phyloP scores from a whole-genome alignment of 2,113 vertebrate genomes.

The Gorilla gorilla region DNA sequence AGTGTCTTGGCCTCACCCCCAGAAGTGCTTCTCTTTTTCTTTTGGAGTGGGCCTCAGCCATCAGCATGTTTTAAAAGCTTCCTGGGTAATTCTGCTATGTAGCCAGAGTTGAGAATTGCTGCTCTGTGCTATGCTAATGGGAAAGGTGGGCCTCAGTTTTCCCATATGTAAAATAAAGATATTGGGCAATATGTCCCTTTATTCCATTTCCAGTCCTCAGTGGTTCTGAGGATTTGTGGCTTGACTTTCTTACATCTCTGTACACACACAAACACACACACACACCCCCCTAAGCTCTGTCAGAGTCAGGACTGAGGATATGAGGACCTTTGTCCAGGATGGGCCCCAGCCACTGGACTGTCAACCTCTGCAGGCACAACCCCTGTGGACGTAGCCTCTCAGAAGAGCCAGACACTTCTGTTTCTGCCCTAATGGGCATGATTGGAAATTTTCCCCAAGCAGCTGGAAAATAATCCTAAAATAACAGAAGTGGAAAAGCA shows the following conservation, averaged over 20 bases:
- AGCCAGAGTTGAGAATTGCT: not conserved
- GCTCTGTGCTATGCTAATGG: rapidly evolving
- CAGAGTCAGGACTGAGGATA: not conserved
- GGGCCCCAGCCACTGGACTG: not conserved
- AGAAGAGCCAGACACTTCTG: not conserved
- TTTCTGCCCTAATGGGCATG: not conserved
- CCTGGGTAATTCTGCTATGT: rapidly evolving
- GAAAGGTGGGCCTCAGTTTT: not conserved
- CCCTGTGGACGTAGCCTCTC: not conserved
- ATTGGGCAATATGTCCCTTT: no score
- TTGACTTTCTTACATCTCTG: not conserved
- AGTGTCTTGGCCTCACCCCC: not conserved
- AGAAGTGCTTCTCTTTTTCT: not conserved
- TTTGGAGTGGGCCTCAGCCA: not conserved
- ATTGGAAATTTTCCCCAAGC: constrained; percentile 11
- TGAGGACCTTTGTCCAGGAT: not conserved
- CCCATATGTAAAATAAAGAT: not conserved
- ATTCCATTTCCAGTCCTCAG: not conserved
- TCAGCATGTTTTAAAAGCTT: not conserved
- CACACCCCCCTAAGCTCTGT: not conserved
- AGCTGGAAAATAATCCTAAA: constrained; percentile 50
- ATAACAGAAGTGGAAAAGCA: constrained; percentile 41
- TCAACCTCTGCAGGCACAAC: rapidly evolving
- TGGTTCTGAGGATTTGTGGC: not conserved
- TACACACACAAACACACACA: rapidly evolving